These are phyloP conservation scores for Pelobates cultripes DNA, from an alignment of 2,797 vertebrate genomes.

Conservation along the genomic window DNA sequence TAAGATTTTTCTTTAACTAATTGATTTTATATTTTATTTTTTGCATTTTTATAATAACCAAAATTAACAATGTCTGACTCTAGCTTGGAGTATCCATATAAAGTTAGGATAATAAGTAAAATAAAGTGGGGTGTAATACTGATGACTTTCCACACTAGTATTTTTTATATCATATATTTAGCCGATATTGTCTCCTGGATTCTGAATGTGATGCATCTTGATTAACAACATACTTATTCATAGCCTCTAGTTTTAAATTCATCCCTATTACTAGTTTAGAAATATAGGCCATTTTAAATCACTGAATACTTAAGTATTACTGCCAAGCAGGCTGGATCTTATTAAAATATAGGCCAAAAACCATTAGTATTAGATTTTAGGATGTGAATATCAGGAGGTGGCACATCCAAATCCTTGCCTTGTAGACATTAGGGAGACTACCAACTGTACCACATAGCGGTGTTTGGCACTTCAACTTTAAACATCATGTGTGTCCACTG, in stretches of 20 bases:
- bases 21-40: too few species aligned
- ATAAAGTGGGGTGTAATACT: too few species aligned
- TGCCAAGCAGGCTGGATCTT: constrained; percentile 20
- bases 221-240: not conserved
- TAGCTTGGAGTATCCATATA: too few species aligned
- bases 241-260: not conserved
- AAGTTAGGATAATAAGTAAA: too few species aligned
- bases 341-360: constrained; percentile 25
- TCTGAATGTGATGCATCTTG: not conserved
- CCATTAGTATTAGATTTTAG: constrained; percentile 1
- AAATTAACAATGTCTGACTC: too few species aligned
- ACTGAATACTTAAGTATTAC: not conserved
- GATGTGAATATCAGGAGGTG: constrained; percentile 12
- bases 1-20: too few species aligned
- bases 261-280: constrained; percentile 3
- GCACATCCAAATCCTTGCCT: not conserved
- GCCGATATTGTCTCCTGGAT: too few species aligned
- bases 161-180: too few species aligned
- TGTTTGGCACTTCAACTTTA: constrained; percentile 47
- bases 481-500: constrained; percentile 51
- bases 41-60: too few species aligned
- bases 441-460: constrained; percentile 44
- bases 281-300: constrained; percentile 1
- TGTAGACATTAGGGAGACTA: constrained; percentile 26
- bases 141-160: too few species aligned